These are phyloP conservation scores for Sitta carolinensis DNA, from an alignment of 2,797 vertebrate genomes.

Conservation along the genomic window DNA sequence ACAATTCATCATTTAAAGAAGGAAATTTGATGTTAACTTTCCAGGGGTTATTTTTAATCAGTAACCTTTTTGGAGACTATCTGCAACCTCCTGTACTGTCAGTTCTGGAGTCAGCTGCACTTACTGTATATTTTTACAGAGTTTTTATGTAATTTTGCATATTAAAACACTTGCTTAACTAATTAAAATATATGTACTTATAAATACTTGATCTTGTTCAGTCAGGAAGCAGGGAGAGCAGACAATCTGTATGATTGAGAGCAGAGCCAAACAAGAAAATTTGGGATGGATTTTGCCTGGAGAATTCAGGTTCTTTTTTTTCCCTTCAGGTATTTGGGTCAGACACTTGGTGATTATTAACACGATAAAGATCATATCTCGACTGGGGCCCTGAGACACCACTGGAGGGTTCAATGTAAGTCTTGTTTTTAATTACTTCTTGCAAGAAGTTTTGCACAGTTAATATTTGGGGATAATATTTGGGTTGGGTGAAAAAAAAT, in stretches of 20 bases:
- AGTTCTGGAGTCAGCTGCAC: not conserved
- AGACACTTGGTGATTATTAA: not conserved
- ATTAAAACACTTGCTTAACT: not conserved
- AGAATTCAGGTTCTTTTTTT: not conserved
- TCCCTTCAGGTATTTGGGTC: not conserved
- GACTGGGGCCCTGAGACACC: not conserved
- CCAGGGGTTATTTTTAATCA: not conserved
- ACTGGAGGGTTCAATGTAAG: not conserved
- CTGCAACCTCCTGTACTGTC: not conserved
- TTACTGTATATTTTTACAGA: not conserved
- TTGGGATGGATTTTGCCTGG: not conserved
- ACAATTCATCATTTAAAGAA: not conserved
- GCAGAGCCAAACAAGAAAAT: not conserved
- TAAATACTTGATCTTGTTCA: not conserved
- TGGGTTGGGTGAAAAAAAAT: not conserved
- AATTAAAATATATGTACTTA: not conserved
- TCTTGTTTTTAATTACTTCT: not conserved
- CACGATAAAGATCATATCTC: not conserved
- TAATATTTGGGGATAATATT: not conserved
- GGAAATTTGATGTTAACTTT: not conserved
- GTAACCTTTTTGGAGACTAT: not conserved
- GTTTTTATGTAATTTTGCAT: not conserved
- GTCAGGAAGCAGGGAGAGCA: not conserved
- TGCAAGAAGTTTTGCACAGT: not conserved
- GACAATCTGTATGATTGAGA: not conserved